A percentile compares a stretch with the other conserved stretches of the same genome.
phyloP scores from a whole-genome alignment of 2,888 invertebrate genomes.

The Ophonus ardosiacus region DNA sequence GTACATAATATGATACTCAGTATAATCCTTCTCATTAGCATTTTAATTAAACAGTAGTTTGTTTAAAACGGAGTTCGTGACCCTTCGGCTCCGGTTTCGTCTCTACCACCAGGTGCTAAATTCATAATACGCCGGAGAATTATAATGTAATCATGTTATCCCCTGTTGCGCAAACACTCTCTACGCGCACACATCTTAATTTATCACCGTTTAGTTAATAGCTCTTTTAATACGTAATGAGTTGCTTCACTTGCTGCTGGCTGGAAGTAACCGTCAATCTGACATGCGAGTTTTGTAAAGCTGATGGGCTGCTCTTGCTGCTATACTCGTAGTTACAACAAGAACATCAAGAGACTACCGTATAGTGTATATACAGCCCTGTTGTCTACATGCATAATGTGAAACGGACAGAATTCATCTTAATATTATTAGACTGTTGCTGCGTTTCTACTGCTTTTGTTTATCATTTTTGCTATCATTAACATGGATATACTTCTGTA shows the following conservation, averaged over 20 bases:
- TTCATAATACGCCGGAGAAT: slow-evolving; percentile 59
- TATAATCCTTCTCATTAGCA: slow-evolving; percentile 39
- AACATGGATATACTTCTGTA: background rate
- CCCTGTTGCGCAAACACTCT: slow-evolving; percentile 60
- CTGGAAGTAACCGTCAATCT: slow-evolving; percentile 1
- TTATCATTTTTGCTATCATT: background rate
- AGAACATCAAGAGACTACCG: background rate
- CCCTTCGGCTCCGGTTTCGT: slow-evolving; percentile 23
- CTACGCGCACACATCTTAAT: slow-evolving; percentile 59
- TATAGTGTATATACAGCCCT: too few species aligned
- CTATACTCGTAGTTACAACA: background rate
- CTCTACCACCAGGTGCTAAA: slow-evolving; percentile 59
- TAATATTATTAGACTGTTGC: background rate
- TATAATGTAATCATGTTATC: slow-evolving; percentile 63
- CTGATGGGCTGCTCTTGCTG: background rate
- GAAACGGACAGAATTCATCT: slow-evolving; percentile 7
- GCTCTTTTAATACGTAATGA: slow-evolving; percentile 63
- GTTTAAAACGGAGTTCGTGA: slow-evolving; percentile 35
- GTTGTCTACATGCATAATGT: slow-evolving; percentile 25
- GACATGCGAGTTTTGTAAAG: slow-evolving; percentile 19
- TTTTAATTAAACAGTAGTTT: slow-evolving; percentile 58
- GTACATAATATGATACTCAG: slow-evolving; percentile 21
- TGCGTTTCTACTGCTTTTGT: background rate
- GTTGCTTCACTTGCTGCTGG: slow-evolving; percentile 1
- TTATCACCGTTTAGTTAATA: slow-evolving; percentile 63